Conservation (phyloP, 2,888 invertebrate genomes). For the Papilio elwesi region DNA sequence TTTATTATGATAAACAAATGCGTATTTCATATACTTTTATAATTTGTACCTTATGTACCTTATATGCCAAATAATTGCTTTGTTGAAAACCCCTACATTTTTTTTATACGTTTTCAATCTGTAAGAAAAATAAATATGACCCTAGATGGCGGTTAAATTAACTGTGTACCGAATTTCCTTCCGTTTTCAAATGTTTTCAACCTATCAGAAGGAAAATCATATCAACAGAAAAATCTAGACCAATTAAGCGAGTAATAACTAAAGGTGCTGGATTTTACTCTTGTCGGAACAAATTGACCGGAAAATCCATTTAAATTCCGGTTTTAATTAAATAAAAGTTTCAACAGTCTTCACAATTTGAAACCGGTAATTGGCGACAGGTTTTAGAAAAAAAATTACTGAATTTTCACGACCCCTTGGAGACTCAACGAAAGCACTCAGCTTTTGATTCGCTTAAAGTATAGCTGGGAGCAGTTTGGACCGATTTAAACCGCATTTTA, state of each 20-base stretch:
- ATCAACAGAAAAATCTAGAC: constrained; percentile 36
- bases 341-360: constrained; percentile 40
- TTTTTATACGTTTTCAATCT: too few relatives aligned
- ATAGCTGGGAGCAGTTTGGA: constrained; percentile 35
- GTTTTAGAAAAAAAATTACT: constrained; percentile 43
- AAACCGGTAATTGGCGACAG: constrained; percentile 44
- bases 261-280: constrained; percentile 31
- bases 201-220: constrained; percentile 16
- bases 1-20: too few relatives aligned
- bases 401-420: constrained; percentile 30
- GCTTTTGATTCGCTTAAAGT: constrained; percentile 32
- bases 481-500: constrained; percentile 26
- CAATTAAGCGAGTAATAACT: constrained; percentile 38
- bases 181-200: not conserved
- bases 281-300: constrained; percentile 34
- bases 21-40: too few relatives aligned
- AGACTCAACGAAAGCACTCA: constrained; percentile 32
- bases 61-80: too few relatives aligned
- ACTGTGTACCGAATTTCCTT: not conserved
- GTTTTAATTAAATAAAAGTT: constrained; percentile 41
- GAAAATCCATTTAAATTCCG: constrained; percentile 39
- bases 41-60: too few relatives aligned
- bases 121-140: constrained; percentile 2
- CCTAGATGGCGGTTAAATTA: constrained; percentile 25
- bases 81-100: not conserved